Conservation (phyloP, 2,797 vertebrate species). For the Melanotaenia pygmaea region DNA sequence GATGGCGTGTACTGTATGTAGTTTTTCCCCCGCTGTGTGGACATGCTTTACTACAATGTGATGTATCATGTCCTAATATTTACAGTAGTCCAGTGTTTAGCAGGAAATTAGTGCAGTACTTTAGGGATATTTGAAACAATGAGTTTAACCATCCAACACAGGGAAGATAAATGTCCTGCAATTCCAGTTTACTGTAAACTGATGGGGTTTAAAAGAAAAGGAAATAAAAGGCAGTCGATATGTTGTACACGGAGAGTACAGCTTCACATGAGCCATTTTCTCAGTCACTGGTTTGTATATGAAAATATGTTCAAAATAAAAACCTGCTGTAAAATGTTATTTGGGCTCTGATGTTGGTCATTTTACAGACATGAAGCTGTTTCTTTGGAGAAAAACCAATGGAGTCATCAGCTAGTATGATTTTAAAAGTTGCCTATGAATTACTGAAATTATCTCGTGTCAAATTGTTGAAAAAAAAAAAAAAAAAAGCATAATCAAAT, state of each 20-base stretch:
- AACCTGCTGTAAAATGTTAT: slow-evolving; percentile 81
- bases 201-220: slow-evolving; percentile 34
- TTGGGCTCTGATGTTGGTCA: slow-evolving; percentile 38
- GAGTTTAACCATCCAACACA: slow-evolving; percentile 56
- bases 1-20: slow-evolving; percentile 79
- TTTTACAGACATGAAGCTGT: slow-evolving; percentile 18
- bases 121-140: slow-evolving; percentile 67
- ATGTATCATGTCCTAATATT: slow-evolving; percentile 75
- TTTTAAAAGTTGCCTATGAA: background rate
- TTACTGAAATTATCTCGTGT: background rate
- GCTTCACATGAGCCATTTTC: slow-evolving; percentile 82
- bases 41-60: slow-evolving; percentile 74
- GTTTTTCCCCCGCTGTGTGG: slow-evolving; percentile 70
- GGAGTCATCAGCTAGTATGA: background rate
- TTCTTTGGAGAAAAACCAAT: background rate
- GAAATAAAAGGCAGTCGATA: slow-evolving; percentile 45
- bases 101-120: slow-evolving; percentile 74
- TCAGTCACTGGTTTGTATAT: slow-evolving; percentile 86
- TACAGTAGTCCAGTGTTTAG: slow-evolving; percentile 80
- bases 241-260: slow-evolving; percentile 72
- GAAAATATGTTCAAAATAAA: slow-evolving; percentile 83
- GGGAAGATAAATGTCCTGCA: slow-evolving; percentile 52
- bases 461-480: background rate
- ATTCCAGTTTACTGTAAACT: slow-evolving; percentile 66
- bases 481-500: background rate